These are phyloP conservation scores for Cotesia glomerata DNA, from an alignment of 1,140 invertebrate genomes.

Conservation along the genomic window DNA sequence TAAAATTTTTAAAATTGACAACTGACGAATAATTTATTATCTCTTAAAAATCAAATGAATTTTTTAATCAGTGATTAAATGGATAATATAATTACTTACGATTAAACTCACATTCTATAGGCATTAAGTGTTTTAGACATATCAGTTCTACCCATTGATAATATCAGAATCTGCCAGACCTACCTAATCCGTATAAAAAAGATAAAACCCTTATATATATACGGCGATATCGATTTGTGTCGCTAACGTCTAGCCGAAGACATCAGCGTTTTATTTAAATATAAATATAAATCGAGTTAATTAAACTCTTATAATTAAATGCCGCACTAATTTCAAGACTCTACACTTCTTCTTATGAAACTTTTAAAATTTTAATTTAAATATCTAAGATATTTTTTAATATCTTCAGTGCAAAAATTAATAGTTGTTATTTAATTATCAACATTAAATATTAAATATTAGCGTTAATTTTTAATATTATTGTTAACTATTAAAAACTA, in stretches of 20 bases:
- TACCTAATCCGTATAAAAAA: slow-evolving; percentile 28
- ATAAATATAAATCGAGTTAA: background rate
- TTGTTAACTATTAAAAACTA: background rate
- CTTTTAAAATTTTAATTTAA: too few species aligned
- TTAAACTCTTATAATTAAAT: too few species aligned
- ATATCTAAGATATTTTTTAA: too few species aligned
- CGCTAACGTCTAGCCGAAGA: background rate
- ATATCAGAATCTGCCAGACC: slow-evolving; percentile 38
- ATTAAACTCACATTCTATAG: slow-evolving; percentile 61
- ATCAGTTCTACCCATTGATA: slow-evolving; percentile 62
- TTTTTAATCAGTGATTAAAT: background rate
- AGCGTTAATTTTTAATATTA: background rate
- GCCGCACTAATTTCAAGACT: too few species aligned
- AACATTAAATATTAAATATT: too few species aligned
- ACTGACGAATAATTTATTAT: too few species aligned
- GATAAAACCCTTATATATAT: slow-evolving; percentile 15
- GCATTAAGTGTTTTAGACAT: slow-evolving; percentile 63
- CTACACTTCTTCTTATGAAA: too few species aligned
- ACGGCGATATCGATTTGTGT: slow-evolving; percentile 20
- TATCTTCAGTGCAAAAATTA: background rate
- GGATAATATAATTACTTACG: slow-evolving; percentile 15
- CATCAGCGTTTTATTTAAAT: background rate
- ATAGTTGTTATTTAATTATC: too few species aligned
- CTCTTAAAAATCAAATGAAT: too few species aligned
- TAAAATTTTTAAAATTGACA: too few species aligned